A percentile compares a stretch with the other conserved stretches of the same genome.
Evolutionary conservation across 2,113 vertebrate genomes (phyloP).

Genomic region (Mobula birostris): DNA sequence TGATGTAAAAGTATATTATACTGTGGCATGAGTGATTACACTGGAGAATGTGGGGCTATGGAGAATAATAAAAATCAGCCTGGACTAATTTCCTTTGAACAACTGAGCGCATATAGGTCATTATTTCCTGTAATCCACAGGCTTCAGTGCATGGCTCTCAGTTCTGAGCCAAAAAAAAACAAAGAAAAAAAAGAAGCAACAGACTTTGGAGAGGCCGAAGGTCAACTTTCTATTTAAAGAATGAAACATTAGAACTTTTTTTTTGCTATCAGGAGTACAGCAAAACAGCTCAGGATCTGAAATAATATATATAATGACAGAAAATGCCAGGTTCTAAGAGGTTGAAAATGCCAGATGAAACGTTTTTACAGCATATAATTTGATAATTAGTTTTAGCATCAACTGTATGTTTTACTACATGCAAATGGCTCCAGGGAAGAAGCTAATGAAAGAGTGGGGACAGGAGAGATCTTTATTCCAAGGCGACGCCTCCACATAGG

Average conservation of each 20-base stretch:
- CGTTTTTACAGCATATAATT: conserved; percentile 47
- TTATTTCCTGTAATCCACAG: conserved; percentile 61
- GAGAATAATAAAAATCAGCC: conserved; percentile 65
- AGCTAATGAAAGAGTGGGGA: conserved; percentile 74
- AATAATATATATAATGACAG: conserved; percentile 48
- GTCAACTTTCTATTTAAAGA: conserved; percentile 46
- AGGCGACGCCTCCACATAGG: conserved; percentile 78
- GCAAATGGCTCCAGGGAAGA: conserved; percentile 61
- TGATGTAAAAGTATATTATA: conserved; percentile 63
- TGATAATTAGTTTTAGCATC: conserved; percentile 47
- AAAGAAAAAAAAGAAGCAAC: conserved; percentile 52
- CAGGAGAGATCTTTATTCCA: conserved; percentile 67
- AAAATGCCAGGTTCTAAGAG: conserved; percentile 48
- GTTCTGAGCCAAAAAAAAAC: conserved; percentile 45
- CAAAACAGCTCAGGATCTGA: conserved; percentile 44
- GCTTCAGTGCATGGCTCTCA: conserved; percentile 50
- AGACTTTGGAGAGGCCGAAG: conserved; percentile 58
- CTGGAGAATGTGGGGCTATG: conserved; percentile 51
- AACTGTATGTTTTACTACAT: conserved; percentile 54
- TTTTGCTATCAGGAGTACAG: neutral
- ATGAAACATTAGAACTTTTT: conserved; percentile 39
- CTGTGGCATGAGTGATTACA: conserved; percentile 55
- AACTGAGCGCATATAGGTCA: conserved; percentile 65
- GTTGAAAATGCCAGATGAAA: conserved; percentile 48
- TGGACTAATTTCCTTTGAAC: conserved; percentile 66